Conservation (phyloP, 2,797 vertebrate genomes). For the Salarias fasciatus region DNA sequence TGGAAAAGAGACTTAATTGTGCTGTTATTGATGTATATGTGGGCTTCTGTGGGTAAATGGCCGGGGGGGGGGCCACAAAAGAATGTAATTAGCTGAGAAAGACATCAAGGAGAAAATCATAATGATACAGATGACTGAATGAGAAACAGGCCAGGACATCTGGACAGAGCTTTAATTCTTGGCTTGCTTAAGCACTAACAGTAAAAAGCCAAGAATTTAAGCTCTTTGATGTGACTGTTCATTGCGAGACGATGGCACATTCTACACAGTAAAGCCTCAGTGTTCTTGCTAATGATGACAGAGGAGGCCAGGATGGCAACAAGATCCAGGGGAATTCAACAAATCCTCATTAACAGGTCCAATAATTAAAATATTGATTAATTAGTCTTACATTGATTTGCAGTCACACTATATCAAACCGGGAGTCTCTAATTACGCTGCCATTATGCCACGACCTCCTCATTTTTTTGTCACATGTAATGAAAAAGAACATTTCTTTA, state of each 20-base stretch:
- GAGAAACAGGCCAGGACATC: slow-evolving; percentile 29
- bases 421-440: slow-evolving; percentile 93
- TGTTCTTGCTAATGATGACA: slow-evolving; percentile 87
- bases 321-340: slow-evolving; percentile 91
- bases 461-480: slow-evolving; percentile 93
- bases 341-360: slow-evolving; percentile 97
- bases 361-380: slow-evolving; percentile 99
- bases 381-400: slow-evolving; percentile 99
- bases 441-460: slow-evolving; percentile 92
- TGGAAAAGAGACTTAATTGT: background rate
- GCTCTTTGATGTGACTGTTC: slow-evolving; percentile 55
- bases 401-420: slow-evolving; percentile 98
- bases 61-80: slow-evolving; percentile 25
- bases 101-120: slow-evolving; percentile 3
- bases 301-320: slow-evolving; percentile 81
- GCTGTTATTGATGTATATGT: slow-evolving; percentile 3
- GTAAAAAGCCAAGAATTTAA: slow-evolving; percentile 37
- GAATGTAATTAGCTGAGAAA: slow-evolving; percentile 41
- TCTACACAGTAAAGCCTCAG: slow-evolving; percentile 65
- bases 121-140: slow-evolving; percentile 35
- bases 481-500: slow-evolving; percentile 97
- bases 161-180: slow-evolving; percentile 44
- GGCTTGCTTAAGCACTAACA: slow-evolving; percentile 35
- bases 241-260: slow-evolving; percentile 58
- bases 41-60: slow-evolving; percentile 12